Evolutionary conservation across 1,140 invertebrate species (phyloP).

Genomic region (Apis florea): DNA sequence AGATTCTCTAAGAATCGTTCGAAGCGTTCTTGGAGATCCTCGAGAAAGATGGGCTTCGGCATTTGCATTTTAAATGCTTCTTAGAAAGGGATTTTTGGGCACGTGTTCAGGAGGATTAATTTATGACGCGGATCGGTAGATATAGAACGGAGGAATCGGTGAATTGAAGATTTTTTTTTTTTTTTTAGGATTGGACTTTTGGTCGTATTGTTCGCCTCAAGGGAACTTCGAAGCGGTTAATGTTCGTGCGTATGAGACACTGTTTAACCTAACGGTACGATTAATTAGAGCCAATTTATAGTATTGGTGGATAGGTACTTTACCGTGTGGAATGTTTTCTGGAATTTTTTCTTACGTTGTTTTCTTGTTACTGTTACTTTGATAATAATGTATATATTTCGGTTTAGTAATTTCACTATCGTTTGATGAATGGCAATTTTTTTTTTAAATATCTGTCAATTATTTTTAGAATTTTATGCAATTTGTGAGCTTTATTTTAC

Average conservation of each 20-base stretch:
- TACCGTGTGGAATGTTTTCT: not conserved
- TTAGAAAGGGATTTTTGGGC: not conserved
- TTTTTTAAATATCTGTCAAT: not conserved
- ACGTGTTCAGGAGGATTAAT: not conserved
- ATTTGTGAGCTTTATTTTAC: not conserved
- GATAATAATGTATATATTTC: not conserved
- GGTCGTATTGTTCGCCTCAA: not conserved
- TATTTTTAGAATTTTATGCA: no score
- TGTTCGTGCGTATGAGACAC: not conserved
- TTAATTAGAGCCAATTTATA: constrained; percentile 20
- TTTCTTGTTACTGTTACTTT: no score
- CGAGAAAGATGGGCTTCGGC: not conserved
- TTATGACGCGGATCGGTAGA: not conserved
- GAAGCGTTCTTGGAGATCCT: not conserved
- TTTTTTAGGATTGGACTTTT: no score
- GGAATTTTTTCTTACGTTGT: not conserved
- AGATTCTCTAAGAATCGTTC: not conserved
- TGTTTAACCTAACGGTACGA: constrained; percentile 18
- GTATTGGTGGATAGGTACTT: constrained; percentile 1
- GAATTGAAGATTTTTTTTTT: not conserved
- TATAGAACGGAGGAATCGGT: not conserved
- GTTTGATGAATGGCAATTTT: not conserved
- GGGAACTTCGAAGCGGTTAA: not conserved
- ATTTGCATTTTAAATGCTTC: constrained; percentile 32
- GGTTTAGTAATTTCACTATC: no score